Conservation (phyloP, 2,113 vertebrate species). For the Mystacornis crossleyi region DNA sequence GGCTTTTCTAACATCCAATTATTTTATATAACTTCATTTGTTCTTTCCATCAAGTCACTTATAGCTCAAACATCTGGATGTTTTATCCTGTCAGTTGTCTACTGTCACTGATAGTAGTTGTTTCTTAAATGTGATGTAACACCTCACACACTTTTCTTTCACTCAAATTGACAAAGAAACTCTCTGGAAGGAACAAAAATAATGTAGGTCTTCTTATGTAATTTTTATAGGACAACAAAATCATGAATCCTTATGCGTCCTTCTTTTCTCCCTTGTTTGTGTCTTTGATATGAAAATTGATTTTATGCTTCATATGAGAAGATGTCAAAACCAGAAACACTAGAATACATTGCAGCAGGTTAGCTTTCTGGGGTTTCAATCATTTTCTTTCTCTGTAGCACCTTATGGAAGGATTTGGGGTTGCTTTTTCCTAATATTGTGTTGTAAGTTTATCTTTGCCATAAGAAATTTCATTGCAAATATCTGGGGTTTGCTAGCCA, state of each 20-base stretch:
- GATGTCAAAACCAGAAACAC: neutral
- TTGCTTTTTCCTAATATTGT: neutral
- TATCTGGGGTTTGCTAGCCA: neutral
- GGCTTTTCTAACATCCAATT: neutral
- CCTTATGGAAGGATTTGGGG: neutral
- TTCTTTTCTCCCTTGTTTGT: neutral
- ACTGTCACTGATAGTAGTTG: neutral
- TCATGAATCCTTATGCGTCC: neutral
- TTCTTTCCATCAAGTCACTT: neutral
- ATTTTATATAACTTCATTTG: neutral
- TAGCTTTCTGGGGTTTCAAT: neutral
- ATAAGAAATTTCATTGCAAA: neutral
- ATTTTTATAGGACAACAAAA: neutral
- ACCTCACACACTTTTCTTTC: neutral
- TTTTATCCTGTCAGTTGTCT: neutral
- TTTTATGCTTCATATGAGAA: neutral
- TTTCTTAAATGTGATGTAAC: neutral
- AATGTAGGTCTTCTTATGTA: neutral
- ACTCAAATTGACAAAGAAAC: neutral
- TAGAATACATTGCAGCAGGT: neutral
- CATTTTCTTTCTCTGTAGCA: neutral
- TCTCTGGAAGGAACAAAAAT: neutral
- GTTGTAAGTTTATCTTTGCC: neutral
- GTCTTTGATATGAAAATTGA: neutral
- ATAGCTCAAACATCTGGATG: neutral